Base-by-base conservation (phyloP, 2,113 vertebrate species). In the Colinus virginianus region DNA sequence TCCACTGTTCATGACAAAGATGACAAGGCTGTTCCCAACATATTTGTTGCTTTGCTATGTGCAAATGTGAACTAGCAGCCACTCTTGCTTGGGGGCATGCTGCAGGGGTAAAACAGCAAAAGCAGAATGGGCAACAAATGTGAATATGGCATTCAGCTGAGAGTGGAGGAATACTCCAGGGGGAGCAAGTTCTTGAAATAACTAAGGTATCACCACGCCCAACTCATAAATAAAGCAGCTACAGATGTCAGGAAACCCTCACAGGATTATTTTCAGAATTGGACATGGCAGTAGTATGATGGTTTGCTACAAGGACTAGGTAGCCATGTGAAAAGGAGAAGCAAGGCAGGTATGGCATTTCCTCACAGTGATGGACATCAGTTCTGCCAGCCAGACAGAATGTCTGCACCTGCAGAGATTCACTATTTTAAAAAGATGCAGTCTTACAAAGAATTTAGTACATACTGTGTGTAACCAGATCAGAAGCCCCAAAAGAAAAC, bases 61-160 rank as follows among this genome's bases (percentile, higher is more conserved):
- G 2, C 9, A 64, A 45, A 0, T 0, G 16, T n/a, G 25, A 87
- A 30, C 8, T 15, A 49, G 48, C 48, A 82, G 25, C 14, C 5
- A 1, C 2, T 68, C 82, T 69, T 69, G 36, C 11, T 70, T 32
- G 40, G 26, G 23, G 45, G 26, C 15, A 9, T 30, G 6, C 7
- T 58, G 32, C 71, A 62, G 6, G 15, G 17, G 13, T 17, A 66
- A 69, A 10, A 48, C 0, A 38, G 40, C n/a, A 85, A 38, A 61
- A 71, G 34, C 9, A 76, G 36, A 81, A 62, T 21, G 58, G 16
- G 30, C 22, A 82, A 45, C 20, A 75, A 40, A 51, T n/a, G 11
- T 19, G 26, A 15, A 23, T 78, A 17, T 0, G 1, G 8, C 10
- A 30, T 36, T 38, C 45, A 22, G 18, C 20, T 40, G 26, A 43